These are phyloP conservation scores for Cataglyphis albicans DNA, from an alignment of 2,888 invertebrate species.

Conservation along the genomic window DNA sequence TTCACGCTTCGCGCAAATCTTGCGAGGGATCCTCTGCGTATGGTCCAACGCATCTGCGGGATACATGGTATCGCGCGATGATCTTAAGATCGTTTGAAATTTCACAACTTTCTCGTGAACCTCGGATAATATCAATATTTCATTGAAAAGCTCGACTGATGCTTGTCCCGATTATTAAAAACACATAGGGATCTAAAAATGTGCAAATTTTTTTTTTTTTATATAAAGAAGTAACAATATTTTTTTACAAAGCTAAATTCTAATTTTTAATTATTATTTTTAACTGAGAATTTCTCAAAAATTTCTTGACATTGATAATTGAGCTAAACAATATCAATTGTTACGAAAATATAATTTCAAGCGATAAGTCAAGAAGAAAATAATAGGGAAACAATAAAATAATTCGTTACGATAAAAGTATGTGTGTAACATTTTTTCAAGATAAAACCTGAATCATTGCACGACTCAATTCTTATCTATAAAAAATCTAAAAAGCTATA, in stretches of 20 bases:
- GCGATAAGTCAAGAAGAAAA: not conserved
- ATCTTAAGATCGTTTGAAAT: not conserved
- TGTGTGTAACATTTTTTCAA: not conserved
- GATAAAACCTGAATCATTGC: not conserved
- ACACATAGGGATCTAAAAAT: not conserved
- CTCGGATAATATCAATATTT: no score
- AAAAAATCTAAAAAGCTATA: not conserved
- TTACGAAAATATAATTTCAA: not conserved
- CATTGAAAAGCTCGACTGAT: not conserved
- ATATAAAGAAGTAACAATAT: not conserved
- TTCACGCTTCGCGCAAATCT: constrained; percentile 85
- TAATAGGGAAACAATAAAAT: not conserved
- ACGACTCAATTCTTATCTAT: not conserved
- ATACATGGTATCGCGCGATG: constrained; percentile 29
- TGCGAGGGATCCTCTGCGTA: constrained; percentile 65
- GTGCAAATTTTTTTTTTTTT: not conserved
- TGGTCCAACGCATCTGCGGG: constrained; percentile 63
- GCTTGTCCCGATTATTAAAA: not conserved
- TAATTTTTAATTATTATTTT: not conserved
- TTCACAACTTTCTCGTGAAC: not conserved
- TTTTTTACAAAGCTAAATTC: not conserved
- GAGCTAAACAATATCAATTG: not conserved
- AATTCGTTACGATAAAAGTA: not conserved
- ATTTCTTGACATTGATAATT: not conserved
- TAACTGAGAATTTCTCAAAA: not conserved